Percentiles rank a stretch among this genome's conserved stretches.
Conservation (phyloP, 2,888 invertebrate genomes). For the Chironomus riparius region DNA sequence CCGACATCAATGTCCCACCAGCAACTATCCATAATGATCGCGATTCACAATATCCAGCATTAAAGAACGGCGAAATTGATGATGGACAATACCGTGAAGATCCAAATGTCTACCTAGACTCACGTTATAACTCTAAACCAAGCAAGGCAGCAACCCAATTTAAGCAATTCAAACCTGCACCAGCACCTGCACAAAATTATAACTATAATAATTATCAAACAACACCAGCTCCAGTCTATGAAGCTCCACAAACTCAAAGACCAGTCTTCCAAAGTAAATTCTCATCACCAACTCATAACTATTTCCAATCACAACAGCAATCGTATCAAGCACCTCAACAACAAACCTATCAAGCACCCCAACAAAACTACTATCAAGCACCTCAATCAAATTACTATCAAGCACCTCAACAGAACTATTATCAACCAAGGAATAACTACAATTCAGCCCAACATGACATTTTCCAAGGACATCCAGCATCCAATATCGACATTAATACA, state of each 20-base stretch:
- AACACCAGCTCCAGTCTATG: conserved; percentile 30
- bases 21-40: conserved; percentile 50
- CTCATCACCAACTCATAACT: conserved; percentile 29
- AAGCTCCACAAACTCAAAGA: conserved; percentile 29
- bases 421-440: conserved; percentile 31
- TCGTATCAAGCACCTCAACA: conserved; percentile 32
- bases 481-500: conserved; percentile 60
- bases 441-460: conserved; percentile 36
- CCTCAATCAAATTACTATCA: conserved; percentile 20
- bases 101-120: conserved; percentile 68
- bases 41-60: conserved; percentile 45
- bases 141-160: conserved; percentile 32
- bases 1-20: conserved; percentile 72
- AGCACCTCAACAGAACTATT: conserved; percentile 34
- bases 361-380: conserved; percentile 37
- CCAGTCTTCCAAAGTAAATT: conserved; percentile 27
- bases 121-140: conserved; percentile 46
- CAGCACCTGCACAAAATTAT: conserved; percentile 33
- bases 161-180: conserved; percentile 35
- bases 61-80: conserved; percentile 55
- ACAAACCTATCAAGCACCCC: conserved; percentile 29
- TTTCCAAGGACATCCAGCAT: conserved; percentile 59
- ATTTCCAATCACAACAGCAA: conserved; percentile 17
- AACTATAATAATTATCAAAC: conserved; percentile 30
- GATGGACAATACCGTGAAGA: conserved; percentile 82